Conservation (phyloP, 2,113 vertebrate species). For the Rhinichthys klamathensis region DNA sequence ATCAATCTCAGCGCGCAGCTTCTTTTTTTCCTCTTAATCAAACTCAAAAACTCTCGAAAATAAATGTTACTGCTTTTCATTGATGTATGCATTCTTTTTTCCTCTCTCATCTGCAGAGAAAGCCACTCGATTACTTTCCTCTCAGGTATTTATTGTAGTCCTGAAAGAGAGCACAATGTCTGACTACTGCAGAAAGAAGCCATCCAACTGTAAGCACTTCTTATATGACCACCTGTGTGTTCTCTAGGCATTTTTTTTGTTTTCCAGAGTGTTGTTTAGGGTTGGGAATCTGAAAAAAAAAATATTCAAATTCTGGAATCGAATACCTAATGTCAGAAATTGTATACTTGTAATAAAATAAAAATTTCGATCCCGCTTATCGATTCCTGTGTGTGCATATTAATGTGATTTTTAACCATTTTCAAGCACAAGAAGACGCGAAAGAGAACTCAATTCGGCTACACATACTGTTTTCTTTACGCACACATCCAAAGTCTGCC, state of each 20-base stretch:
- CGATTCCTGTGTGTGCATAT: too few species aligned
- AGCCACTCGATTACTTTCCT: conserved; percentile 13
- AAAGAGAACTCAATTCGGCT: too few species aligned
- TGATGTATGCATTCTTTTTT: not conserved
- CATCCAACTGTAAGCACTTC: not conserved
- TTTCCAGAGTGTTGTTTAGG: conserved; percentile 68
- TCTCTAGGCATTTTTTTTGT: conserved; percentile 58
- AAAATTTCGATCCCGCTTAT: too few species aligned
- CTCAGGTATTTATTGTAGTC: not conserved
- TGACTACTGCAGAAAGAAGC: not conserved
- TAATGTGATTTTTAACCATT: too few species aligned
- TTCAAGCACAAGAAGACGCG: too few species aligned
- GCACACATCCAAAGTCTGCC: too few species aligned
- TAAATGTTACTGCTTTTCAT: not conserved
- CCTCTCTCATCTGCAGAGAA: not conserved
- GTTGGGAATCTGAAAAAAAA: too few species aligned
- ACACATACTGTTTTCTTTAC: too few species aligned
- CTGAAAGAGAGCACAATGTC: not conserved
- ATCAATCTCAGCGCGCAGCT: not conserved
- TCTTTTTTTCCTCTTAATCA: not conserved
- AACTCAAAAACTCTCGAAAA: conserved; percentile 2
- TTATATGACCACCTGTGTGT: conserved; percentile 12
- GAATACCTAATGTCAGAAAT: too few species aligned
- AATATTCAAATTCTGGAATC: too few species aligned
- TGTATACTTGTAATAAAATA: too few species aligned